Evolutionary conservation across 2,888 invertebrate species (phyloP).

Genomic region (Anagyrus pseudococci): DNA sequence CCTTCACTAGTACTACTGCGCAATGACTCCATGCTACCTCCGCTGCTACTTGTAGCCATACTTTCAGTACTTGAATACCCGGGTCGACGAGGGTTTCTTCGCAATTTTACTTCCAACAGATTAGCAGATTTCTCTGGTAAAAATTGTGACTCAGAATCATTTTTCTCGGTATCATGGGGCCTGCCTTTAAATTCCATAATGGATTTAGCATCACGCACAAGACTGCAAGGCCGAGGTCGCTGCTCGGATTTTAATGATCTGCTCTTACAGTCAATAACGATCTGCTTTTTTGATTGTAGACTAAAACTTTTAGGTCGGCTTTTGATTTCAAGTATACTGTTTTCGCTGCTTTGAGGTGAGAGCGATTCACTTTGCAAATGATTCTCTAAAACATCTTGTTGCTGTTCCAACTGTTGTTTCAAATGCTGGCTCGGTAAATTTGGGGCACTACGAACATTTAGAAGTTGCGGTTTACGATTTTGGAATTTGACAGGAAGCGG

Average conservation of each 20-base stretch:
- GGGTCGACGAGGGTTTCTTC: constrained; percentile 67
- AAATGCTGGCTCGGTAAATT: too few relatives aligned
- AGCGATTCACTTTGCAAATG: constrained; percentile 61
- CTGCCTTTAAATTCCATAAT: constrained; percentile 78
- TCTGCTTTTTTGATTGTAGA: constrained; percentile 65
- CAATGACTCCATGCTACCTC: constrained; percentile 86
- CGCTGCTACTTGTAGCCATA: constrained; percentile 87
- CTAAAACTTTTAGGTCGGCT: constrained; percentile 60
- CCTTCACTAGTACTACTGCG: constrained; percentile 88
- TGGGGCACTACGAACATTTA: too few relatives aligned
- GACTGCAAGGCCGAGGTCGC: constrained; percentile 54
- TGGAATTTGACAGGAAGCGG: too few relatives aligned
- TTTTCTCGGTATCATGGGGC: constrained; percentile 62
- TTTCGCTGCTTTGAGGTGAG: constrained; percentile 68
- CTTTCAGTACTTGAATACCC: constrained; percentile 84
- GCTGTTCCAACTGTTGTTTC: too few relatives aligned
- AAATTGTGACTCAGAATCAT: too few relatives aligned
- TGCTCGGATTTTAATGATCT: too few relatives aligned
- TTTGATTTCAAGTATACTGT: constrained; percentile 71
- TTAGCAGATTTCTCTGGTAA: constrained; percentile 27
- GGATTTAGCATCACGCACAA: constrained; percentile 64
- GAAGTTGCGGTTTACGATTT: too few relatives aligned
- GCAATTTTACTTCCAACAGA: constrained; percentile 66
- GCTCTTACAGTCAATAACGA: constrained; percentile 72
- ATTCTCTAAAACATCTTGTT: constrained; percentile 50